These are phyloP conservation scores for Eulemur rubriventer DNA, from an alignment of 2,797 vertebrate species.

Conservation along the genomic window DNA sequence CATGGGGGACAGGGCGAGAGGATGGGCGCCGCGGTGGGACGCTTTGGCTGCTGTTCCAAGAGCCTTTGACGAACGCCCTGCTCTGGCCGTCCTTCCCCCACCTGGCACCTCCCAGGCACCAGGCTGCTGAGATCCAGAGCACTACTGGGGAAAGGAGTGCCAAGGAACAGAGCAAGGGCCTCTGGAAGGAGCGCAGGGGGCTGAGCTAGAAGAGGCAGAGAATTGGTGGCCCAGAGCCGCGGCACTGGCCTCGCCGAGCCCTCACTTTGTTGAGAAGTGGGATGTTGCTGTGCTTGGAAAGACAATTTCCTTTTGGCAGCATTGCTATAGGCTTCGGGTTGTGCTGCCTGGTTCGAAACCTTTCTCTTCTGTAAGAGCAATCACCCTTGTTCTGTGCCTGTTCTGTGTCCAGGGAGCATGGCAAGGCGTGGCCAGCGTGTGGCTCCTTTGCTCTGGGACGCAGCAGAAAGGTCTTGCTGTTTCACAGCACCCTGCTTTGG, in stretches of 20 bases:
- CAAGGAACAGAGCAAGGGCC: neutral
- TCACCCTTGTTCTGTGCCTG: too few relatives aligned
- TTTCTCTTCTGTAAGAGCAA: neutral
- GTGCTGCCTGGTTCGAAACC: neutral
- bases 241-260: neutral
- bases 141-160: neutral
- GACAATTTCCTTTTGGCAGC: neutral
- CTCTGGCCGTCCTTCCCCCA: neutral
- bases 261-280: neutral
- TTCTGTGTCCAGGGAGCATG: neutral
- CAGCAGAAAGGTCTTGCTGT: neutral
- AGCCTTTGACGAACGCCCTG: neutral
- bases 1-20: too few relatives aligned
- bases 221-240: neutral
- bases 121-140: neutral
- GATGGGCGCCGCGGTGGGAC: neutral
- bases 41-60: neutral
- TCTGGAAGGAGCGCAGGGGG: neutral
- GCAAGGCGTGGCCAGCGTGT: neutral
- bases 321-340: fast-evolving
- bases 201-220: neutral
- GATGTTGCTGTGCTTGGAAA: neutral
- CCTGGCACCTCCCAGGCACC: neutral
- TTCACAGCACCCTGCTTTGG: fast-evolving
- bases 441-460: neutral